Conservation (phyloP, 1,140 invertebrate species). For the Ladona fulva region DNA sequence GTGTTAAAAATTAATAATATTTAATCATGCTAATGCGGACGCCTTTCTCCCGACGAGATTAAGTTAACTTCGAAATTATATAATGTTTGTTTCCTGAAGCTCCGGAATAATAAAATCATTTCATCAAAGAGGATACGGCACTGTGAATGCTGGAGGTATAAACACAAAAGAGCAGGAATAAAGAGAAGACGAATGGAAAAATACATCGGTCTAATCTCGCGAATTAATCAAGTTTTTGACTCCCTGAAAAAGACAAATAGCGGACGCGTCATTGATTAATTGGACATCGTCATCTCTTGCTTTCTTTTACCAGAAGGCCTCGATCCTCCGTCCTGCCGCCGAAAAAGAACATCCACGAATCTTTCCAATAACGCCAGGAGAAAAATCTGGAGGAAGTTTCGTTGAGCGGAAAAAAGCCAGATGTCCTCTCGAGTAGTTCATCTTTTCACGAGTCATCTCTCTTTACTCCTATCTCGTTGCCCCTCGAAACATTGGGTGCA, state of each 20-base stretch:
- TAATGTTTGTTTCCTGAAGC: no score
- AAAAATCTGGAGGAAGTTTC: background rate
- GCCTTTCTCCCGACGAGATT: no score
- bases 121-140: no score
- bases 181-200: background rate
- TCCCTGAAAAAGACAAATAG: background rate
- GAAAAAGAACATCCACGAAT: background rate
- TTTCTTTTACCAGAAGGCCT: background rate
- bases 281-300: background rate
- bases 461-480: background rate
- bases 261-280: slow-evolving; percentile 2
- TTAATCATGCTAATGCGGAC: no score
- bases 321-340: background rate
- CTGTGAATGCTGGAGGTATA: no score
- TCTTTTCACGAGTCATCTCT: background rate
- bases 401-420: background rate
- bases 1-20: no score
- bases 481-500: no score
- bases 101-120: no score
- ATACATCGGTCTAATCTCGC: background rate
- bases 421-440: background rate
- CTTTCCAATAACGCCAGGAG: background rate
- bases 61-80: no score
- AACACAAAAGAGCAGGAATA: no score
- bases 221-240: slow-evolving; percentile 5